Base-by-base conservation (phyloP, 2,888 invertebrate genomes). In the Scaptomyza flava region DNA sequence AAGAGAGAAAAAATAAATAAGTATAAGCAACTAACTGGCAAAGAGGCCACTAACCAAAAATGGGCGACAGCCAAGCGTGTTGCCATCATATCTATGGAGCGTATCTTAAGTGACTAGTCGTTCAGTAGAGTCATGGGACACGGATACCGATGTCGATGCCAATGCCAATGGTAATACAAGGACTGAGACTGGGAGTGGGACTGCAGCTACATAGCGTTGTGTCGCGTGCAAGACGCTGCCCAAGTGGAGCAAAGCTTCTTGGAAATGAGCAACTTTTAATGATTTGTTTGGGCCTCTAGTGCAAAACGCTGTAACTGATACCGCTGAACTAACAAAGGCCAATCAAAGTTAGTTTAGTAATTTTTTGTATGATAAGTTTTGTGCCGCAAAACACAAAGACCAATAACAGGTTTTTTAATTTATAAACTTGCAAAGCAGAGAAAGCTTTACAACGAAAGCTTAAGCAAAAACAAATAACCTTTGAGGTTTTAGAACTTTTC, bases 221-320 rank as follows among this genome's bases (percentile, higher is more conserved):
- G 47, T 72, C 61, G 71, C 66, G 72, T 72, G 73, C 74, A 46
- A 56, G 23, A n/a, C 42, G n/a, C 7, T 42, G 23, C 9, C 30
- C 31, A 17, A 27, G 31, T 46, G 43, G 27, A 45, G 42, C 27
- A 50, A 34, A 23, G 41, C 47, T 79, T 63, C 65, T 56, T 51
- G 38, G 65, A 72, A 76, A 42, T 81, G 86, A 79, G 77, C 60
- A 36, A 36, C 17, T 62, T 68, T 68, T 58, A 70, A 67, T 75
- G 84, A 86, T 80, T 80, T 81, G 68, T 52, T 81, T 43, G 51
- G 17, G 36, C 30, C 60, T 51, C 59, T 70, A 79, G 86, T 77
- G 86, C 70, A 63, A 77, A 79, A 59, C 65, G 66, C 14, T 80
- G 84, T 80, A 67, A 58, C 75, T 67, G 61, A 65, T 72, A 62